These are phyloP conservation scores for Cynopterus brachyotis DNA, from an alignment of 2,113 vertebrate genomes.

Conservation along the genomic window DNA sequence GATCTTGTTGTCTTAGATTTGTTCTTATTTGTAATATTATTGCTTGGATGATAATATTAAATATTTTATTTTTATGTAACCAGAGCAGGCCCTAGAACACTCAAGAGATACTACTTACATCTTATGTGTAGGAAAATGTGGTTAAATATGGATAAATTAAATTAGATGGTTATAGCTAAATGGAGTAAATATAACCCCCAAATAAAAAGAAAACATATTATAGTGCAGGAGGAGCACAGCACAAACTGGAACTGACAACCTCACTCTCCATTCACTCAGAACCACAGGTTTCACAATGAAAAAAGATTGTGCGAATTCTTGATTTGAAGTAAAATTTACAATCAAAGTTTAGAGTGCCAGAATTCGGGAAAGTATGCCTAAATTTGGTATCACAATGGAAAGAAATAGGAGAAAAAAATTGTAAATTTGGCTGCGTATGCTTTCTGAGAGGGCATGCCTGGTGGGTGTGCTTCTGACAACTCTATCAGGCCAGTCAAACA, in stretches of 20 bases:
- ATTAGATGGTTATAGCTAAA: not conserved
- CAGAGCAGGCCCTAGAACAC: not conserved
- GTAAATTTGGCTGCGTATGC: not conserved
- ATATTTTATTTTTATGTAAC: not conserved
- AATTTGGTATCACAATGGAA: not conserved
- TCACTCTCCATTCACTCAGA: not conserved
- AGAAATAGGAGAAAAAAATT: not conserved
- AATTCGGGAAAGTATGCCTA: not conserved
- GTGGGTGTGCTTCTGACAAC: not conserved
- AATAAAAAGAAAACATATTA: not conserved
- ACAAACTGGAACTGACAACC: not conserved
- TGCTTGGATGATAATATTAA: not conserved
- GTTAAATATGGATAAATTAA: not conserved
- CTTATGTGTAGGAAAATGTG: not conserved
- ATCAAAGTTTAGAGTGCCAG: not conserved
- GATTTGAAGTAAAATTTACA: not conserved
- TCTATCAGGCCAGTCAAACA: not conserved
- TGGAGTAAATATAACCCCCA: not conserved
- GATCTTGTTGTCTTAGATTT: not conserved
- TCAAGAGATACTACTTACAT: not conserved
- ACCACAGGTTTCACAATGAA: not conserved
- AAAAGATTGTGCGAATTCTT: not conserved
- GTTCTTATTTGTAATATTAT: not conserved
- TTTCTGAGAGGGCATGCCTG: not conserved
- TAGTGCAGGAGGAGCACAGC: rapidly evolving